phyloP scores from a whole-genome alignment of 1,140 invertebrate genomes.

The Trigoniulus corallinus region DNA sequence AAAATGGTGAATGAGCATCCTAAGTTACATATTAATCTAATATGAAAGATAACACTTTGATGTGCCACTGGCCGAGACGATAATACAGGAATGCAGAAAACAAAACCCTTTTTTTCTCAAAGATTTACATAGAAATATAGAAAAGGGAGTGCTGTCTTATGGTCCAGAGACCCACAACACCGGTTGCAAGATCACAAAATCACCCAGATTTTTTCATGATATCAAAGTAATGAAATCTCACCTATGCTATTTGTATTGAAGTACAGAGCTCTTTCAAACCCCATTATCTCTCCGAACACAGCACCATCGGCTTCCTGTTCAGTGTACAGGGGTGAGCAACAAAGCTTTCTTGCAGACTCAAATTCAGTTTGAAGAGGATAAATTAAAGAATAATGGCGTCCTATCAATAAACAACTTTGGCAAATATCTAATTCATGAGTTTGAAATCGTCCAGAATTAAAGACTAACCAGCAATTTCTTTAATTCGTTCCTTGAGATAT shows the following conservation, averaged over 20 bases:
- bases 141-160: too few species aligned
- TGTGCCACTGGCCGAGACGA: too few species aligned
- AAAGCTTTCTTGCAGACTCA: slow-evolving; percentile 28
- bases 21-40: too few species aligned
- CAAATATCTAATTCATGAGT: background rate
- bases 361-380: slow-evolving; percentile 22
- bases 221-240: background rate
- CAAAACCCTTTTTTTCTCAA: too few species aligned
- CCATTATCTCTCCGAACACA: slow-evolving; percentile 39
- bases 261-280: slow-evolving; percentile 38
- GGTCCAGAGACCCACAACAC: too few species aligned
- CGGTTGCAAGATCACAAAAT: too few species aligned
- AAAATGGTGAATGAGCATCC: too few species aligned
- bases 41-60: too few species aligned
- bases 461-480: slow-evolving; percentile 29
- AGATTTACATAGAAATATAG: too few species aligned
- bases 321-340: slow-evolving; percentile 37
- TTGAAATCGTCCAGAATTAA: background rate
- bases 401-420: background rate
- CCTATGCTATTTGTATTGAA: slow-evolving; percentile 20
- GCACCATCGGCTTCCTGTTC: slow-evolving; percentile 32
- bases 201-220: background rate
- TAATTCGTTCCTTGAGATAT: slow-evolving; percentile 35
- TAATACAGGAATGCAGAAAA: too few species aligned
- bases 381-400: slow-evolving; percentile 15